phyloP scores from a whole-genome alignment of 2,888 invertebrate genomes.

The Macaria notata region DNA sequence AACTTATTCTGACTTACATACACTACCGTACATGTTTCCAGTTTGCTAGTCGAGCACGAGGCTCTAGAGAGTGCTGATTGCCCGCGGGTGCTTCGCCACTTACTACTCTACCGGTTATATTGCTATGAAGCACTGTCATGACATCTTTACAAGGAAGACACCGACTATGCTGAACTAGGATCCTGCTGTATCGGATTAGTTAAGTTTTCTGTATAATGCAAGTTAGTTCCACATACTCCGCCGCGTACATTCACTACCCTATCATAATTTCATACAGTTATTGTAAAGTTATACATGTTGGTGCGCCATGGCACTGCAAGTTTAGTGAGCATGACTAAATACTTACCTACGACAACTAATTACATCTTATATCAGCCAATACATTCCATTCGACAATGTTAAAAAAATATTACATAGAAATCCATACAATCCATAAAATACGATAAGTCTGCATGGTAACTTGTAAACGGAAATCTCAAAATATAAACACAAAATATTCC shows the following conservation, averaged over 20 bases:
- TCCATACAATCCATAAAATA: not conserved
- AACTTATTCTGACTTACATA: constrained; percentile 43
- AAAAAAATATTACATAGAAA: constrained; percentile 1
- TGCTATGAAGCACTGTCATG: too few species aligned
- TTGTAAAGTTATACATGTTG: constrained; percentile 25
- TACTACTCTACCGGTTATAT: too few species aligned
- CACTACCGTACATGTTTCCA: constrained; percentile 18
- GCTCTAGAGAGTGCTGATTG: too few species aligned
- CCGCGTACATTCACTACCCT: too few species aligned
- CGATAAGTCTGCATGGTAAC: constrained; percentile 17
- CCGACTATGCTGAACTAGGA: too few species aligned
- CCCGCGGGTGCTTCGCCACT: too few species aligned
- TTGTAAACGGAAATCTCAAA: constrained; percentile 17
- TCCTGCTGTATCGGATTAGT: too few species aligned
- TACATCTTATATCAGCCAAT: too few species aligned
- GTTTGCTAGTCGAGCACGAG: not conserved
- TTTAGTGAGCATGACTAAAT: constrained; percentile 32
- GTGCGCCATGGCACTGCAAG: constrained; percentile 33
- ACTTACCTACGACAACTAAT: constrained; percentile 1
- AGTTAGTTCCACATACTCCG: too few species aligned
- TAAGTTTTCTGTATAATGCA: too few species aligned
- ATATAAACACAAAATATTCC: constrained; percentile 6
- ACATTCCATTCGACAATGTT: constrained; percentile 1
- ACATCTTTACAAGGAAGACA: not conserved
- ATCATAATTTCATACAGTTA: constrained; percentile 15